Percentiles rank a stretch among this genome's conserved stretches.
Evolutionary conservation across 2,113 vertebrate species (phyloP).

Genomic region (Nothocercus nigrocapillus): DNA sequence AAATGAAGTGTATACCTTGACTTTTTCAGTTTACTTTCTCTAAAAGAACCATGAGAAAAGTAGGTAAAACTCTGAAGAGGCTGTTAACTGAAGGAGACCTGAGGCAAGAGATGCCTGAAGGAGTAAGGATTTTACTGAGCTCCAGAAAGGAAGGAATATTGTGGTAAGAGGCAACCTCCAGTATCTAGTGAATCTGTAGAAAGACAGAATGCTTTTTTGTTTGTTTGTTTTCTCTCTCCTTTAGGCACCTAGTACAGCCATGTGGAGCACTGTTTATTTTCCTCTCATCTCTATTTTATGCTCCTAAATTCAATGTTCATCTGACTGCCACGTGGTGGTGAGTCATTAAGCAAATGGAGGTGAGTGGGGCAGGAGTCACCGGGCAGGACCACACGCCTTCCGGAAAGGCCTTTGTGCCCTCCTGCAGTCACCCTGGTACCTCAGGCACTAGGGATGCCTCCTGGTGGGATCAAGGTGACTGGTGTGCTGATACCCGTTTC

Average conservation of each 20-base stretch:
- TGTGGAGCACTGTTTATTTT: not conserved
- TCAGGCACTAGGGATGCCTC: not conserved
- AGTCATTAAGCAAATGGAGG: not conserved
- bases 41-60: not conserved
- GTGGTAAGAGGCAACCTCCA: not conserved
- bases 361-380: not conserved
- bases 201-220: not conserved
- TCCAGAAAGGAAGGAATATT: not conserved
- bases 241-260: not conserved
- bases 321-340: not conserved
- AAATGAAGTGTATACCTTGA: not conserved
- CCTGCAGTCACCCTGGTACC: not conserved
- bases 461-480: not conserved
- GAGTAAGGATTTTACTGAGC: not conserved
- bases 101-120: not conserved
- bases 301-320: not conserved
- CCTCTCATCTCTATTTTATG: not conserved
- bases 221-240: not conserved
- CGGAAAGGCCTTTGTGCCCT: not conserved
- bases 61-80: not conserved
- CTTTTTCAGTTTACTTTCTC: not conserved
- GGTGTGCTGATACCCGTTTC: fast-evolving
- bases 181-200: not conserved
- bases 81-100: not conserved
- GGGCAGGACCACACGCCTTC: fast-evolving